Base-by-base conservation (phyloP, 2,888 invertebrate genomes). In the Plagiodera versicolora region DNA sequence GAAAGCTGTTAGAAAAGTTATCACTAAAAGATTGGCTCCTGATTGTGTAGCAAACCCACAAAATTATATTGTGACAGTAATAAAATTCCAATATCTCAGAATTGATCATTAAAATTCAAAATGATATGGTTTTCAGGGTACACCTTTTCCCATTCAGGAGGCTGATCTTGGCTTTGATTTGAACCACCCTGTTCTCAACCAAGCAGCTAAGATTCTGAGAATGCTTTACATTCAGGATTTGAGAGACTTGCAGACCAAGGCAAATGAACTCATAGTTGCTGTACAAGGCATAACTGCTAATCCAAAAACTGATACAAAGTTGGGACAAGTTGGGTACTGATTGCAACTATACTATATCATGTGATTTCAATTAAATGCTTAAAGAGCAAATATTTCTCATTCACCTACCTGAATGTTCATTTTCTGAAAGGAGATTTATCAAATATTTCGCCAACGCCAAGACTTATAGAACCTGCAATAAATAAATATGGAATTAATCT, bases 271-370 rank as follows among this genome's bases (percentile, higher is more conserved):
- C 0, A 90, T 99, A 68, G 98, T 98, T 1, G 86, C 89, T 47
- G 92, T 96, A 2, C 99, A 99, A 82, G 87, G 83, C 64, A 84
- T 98, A 1, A 98, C 98, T 0, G 98, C 98, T 3, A 91, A 98
- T 83, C 98, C 98, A 1, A 95, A 95, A 82, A 98, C 98, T 65
- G 96, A 98, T 77, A 94, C 95, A 0, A 90, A 89, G 77, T 82
- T 98, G 49, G 98, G 98, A 54, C 91, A 93, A 86, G 96, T 98
- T 69, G 98, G 98, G 66, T 82, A 80, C 72, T 87, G 81, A 80
- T 70, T 10, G 35, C 10, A 17, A 24, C 16, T n/a, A 63, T 48
- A 32, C 18, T 5, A 17, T 50, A 2, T 24, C 8, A 2, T 14
- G 10, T 39, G n/a, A 10, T 39, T n/a, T 39, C 39, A 39, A 39